Evolutionary conservation across 2,113 vertebrate species (phyloP), one percentile per base, ranked within the genome.

Genomic region (Proterorhinus semilunaris): DNA sequence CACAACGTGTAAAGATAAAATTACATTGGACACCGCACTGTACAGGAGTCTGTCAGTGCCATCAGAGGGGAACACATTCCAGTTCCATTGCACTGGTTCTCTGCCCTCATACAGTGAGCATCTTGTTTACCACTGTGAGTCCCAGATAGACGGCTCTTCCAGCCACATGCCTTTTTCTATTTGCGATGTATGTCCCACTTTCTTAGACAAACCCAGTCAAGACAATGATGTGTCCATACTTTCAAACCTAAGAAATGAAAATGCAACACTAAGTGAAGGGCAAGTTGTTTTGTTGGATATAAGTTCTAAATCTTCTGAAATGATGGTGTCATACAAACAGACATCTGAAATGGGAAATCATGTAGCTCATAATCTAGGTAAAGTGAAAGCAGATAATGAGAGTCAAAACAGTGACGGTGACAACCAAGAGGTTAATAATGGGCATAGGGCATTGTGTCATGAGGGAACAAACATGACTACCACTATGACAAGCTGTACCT

Each of bases 221-320:
- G 81, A 73, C 1, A 82, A 79, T 5, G 72, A 78, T 7, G 44
- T 10, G 8, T 46, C 15, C 10, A 6, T 66, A n/a, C 65, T 54
- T 55, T n/a, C 51, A 46, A 58, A 21, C 62, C 21, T 48, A 5
- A 69, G 46, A 21, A 45, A 78, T 10, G 50, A 53, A 13, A 73
- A 58, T 57, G 13, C 62, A 43, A 8, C 47, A 17, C 43, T 36
- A 8, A n/a, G 43, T 5, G 54, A 57, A 54, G 67, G 80, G 6
- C 44, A 78, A 67, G 58, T 86, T 63, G 10, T 85, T 10, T 70
- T 87, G 43, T 10, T 84, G 15, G 85, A 88, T 50, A 77, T 85
- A 7, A 80, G 71, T 9, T 10, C 71, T 8, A 79, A 77, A 74
- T 69, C 80, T 48, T 57, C 69, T 15, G 74, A 83, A 49, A n/a